Evolutionary conservation across 2,888 invertebrate species (phyloP), one percentile per base, ranked within the genome.

Genomic region (Drosophila monieri): DNA sequence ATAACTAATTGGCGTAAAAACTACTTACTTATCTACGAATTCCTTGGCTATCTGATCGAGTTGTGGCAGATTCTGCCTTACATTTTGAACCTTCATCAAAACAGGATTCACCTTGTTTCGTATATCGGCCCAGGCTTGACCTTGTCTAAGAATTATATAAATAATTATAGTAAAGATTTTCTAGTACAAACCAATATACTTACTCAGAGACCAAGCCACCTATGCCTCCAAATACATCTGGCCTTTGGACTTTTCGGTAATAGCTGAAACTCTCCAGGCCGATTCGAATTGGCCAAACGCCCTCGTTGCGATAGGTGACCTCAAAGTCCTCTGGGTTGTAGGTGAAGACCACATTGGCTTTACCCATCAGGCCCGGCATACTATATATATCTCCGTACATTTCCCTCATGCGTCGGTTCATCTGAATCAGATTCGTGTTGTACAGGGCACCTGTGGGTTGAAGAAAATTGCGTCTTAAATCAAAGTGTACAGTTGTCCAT

Each of bases 71-170:
- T 80, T 88, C 39, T 85, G 85, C 2, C 89, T 70, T 1, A 90
- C 84, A 47, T 80, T 90, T 54, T 89, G 88, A 3, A 86, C 75
- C 52, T 90, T 89, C 88, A 90, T 88, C 39, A 91, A 57, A 30
- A 90, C 79, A 0, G 90, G 91, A 74, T 90, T 91, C 0, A 90
- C 90, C 77, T 94, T 94, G 5, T 93, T 93, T n/a, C 95, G 92
- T 61, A 95, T 93, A 46, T 94, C 92, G 25, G 94, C 93, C 95
- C 95, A 95, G 76, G 94, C 92, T 27, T 93, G 92, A 0, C 94
- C 95, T 90, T 95, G 94, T 21, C 93, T 93, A 5, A 1, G 12
- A 44, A 21, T 6, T 0, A 10, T 3, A n/a, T 6, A 12, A 2
- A 15, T 1, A 47, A 1, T 2, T 35, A 18, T 5, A 14, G 12